Conservation (phyloP, 2,797 vertebrate species). For the Myioborus miniatus region DNA sequence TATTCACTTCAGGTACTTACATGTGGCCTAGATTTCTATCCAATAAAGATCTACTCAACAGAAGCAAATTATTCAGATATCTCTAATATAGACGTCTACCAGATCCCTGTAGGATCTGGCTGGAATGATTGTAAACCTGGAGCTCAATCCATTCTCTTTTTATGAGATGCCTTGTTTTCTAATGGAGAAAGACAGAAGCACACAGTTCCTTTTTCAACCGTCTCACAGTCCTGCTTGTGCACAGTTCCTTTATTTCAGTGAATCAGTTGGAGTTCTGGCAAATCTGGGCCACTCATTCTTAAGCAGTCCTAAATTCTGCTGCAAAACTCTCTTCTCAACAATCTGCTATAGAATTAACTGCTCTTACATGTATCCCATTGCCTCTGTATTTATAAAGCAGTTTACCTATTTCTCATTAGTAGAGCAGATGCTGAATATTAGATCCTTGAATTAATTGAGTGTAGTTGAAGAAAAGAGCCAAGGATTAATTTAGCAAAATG, state of each 20-base stretch:
- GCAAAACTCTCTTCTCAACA: neutral
- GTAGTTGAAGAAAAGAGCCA: neutral
- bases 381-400: neutral
- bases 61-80: neutral
- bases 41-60: neutral
- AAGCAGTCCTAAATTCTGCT: neutral
- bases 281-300: neutral
- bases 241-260: neutral
- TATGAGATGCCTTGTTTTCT: neutral
- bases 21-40: neutral
- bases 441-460: neutral
- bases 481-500: neutral
- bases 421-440: neutral
- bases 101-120: neutral
- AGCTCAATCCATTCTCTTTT: neutral
- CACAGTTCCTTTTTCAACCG: neutral
- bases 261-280: neutral
- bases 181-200: neutral
- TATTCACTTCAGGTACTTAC: neutral
- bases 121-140: neutral
- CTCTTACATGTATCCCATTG: neutral
- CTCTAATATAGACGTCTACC: neutral
- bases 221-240: neutral
- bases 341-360: neutral
- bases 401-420: neutral